Percentiles rank a stretch among this genome's conserved stretches.
Evolutionary conservation across 2,797 vertebrate species (phyloP).

Genomic region (Benthosema pterotum): DNA sequence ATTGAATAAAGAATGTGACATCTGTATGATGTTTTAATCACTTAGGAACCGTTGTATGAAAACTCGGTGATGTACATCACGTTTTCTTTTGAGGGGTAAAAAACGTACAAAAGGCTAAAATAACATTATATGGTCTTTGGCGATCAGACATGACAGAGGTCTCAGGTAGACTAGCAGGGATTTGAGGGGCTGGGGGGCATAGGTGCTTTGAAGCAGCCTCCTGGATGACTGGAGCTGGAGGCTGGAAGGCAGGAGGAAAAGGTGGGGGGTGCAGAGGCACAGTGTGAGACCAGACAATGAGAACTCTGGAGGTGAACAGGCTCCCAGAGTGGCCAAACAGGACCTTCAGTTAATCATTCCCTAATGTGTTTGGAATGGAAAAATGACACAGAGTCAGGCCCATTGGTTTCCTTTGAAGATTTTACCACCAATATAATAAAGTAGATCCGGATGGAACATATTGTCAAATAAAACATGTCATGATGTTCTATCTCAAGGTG

Average conservation of each 20-base stretch:
- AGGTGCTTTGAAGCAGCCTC: conserved; percentile 61
- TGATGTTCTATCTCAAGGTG: conserved; percentile 22
- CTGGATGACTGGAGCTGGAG: conserved; percentile 36
- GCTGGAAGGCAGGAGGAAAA: background rate
- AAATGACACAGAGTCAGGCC: conserved; percentile 16
- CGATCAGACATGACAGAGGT: too few species aligned
- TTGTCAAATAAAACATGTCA: background rate
- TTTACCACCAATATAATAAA: conserved; percentile 13
- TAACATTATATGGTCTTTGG: conserved; percentile 9
- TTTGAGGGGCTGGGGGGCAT: conserved; percentile 38
- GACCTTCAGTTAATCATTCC: conserved; percentile 45
- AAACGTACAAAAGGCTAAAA: conserved; percentile 45
- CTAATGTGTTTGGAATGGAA: conserved; percentile 31
- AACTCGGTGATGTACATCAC: conserved; percentile 1
- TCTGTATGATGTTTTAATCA: background rate
- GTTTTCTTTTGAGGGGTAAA: conserved; percentile 7
- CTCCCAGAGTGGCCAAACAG: conserved; percentile 36
- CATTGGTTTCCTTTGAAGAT: conserved; percentile 26
- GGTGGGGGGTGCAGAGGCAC: background rate
- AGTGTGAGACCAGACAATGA: conserved; percentile 35
- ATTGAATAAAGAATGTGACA: background rate
- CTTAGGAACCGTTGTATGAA: background rate
- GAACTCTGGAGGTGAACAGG: conserved; percentile 32
- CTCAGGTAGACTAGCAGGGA: conserved; percentile 24
- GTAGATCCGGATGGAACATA: background rate